Evolutionary conservation across 2,113 vertebrate genomes (phyloP).

Genomic region (Meles meles): DNA sequence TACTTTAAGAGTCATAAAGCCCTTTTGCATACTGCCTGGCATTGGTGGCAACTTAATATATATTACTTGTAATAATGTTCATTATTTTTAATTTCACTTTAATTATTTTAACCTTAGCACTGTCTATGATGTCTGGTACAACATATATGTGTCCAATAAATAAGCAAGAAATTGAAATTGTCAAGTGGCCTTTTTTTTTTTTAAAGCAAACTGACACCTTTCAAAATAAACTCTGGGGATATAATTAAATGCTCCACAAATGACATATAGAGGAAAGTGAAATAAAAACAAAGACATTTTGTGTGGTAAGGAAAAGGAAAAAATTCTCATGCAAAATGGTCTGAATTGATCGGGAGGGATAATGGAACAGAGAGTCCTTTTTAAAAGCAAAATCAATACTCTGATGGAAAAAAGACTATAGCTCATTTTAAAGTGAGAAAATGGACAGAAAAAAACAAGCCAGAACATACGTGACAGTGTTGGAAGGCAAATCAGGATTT

Average conservation of each 20-base stretch:
- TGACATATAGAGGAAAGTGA: not conserved
- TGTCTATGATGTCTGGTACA: not conserved
- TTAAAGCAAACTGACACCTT: constrained; percentile 17
- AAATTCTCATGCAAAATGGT: constrained; percentile 1
- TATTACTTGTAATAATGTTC: not conserved
- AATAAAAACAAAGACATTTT: constrained; percentile 45
- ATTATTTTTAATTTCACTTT: constrained; percentile 4
- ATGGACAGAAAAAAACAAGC: not conserved
- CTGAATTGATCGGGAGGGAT: not conserved
- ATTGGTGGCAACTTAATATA: not conserved
- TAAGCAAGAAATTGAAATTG: not conserved
- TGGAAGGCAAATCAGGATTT: not conserved
- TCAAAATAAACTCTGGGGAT: constrained; percentile 26
- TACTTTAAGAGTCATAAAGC: not conserved
- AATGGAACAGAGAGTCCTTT: constrained; percentile 33
- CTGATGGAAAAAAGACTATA: not conserved
- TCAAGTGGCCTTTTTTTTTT: not conserved
- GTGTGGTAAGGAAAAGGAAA: not conserved
- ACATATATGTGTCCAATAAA: not conserved
- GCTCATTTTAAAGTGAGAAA: constrained; percentile 41
- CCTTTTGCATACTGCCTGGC: not conserved
- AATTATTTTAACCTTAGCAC: not conserved
- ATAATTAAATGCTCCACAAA: constrained; percentile 13
- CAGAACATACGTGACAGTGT: not conserved
- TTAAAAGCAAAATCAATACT: constrained; percentile 48